Evolutionary conservation across 2,888 invertebrate genomes (phyloP), one percentile per base, ranked within the genome.

Genomic region (Sarcophaga carnaria): DNA sequence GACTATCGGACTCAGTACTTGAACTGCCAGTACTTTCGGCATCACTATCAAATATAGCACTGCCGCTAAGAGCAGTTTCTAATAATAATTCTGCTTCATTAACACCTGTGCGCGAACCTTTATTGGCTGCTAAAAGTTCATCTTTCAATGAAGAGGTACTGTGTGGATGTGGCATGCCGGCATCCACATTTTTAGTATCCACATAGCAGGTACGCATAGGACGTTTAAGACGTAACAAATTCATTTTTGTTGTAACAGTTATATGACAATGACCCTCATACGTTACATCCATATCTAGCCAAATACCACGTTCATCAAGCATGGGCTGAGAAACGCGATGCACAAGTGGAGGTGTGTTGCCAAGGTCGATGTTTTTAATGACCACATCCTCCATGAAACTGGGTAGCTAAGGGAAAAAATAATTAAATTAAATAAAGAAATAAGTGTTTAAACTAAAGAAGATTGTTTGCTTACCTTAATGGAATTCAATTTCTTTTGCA

Each of bases 201-300:
- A n/a, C 84, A 86, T 0, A 89, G 75, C 87, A 64, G 78, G 25
- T 71, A 3, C 90, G 89, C 63, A 90, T 90, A 45, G 90, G 91
- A 54, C 92, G 92, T 87, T 91, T 92, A 45, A 93, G 89, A 8
- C 93, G 92, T 83, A 93, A 76, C 80, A 93, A 90, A 94, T 98
- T 97, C 72, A 98, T 93, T 91, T 97, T 97, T 0, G 98, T 98
- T 90, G 97, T 97, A 66, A 98, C 95, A 1, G 96, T 97, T 94
- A 98, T 95, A 37, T 96, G 95, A 74, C 97, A 94, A 71, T 95
- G 94, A 17, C 97, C 97, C 88, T 95, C 95, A 90, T 97, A 97
- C 11, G 95, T 95, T 17, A 97, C 92, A 90, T 97, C 96, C 64
- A 97, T 93, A 92, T 98, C 97, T 2, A 97, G 94, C 97, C 98